Conservation (phyloP, 2,797 vertebrate genomes). For the Aulostomus chinensis region DNA sequence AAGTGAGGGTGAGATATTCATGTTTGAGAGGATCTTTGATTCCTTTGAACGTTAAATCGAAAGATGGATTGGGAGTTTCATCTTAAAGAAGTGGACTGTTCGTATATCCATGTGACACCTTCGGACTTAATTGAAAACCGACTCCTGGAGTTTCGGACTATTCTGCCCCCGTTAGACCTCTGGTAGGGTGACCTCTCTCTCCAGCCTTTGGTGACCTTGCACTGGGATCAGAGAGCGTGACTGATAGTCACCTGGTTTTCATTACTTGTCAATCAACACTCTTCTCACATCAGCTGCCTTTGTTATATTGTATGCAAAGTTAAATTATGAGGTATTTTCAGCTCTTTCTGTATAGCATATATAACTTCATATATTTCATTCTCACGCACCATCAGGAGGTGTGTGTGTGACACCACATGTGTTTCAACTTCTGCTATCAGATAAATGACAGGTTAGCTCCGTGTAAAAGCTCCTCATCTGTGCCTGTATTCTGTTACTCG, state of each 20-base stretch:
- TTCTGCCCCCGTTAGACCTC: conserved; percentile 52
- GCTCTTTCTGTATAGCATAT: too few species aligned
- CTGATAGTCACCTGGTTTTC: conserved; percentile 74
- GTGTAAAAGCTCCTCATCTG: conserved; percentile 69
- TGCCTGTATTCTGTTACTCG: conserved; percentile 78
- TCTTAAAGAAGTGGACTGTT: conserved; percentile 25
- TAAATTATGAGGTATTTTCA: too few species aligned
- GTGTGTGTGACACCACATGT: conserved; percentile 11
- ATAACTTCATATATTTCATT: too few species aligned
- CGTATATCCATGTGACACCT: conserved; percentile 66
- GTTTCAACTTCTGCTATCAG: conserved; percentile 41
- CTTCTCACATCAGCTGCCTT: conserved; percentile 15
- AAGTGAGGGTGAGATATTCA: conserved; percentile 13
- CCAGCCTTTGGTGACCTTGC: conserved; percentile 68
- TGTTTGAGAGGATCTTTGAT: conserved; percentile 54
- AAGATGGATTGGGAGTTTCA: conserved; percentile 56
- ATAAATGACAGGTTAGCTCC: conserved; percentile 48
- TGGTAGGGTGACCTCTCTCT: conserved; percentile 64
- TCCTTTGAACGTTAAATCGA: conserved; percentile 54
- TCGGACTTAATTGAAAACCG: conserved; percentile 74
- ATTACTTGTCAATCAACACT: conserved; percentile 66
- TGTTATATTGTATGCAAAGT: conserved; percentile 2
- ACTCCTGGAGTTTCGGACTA: conserved; percentile 69
- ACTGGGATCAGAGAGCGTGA: conserved; percentile 37
- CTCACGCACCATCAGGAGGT: not conserved